Percentiles rank a stretch among this genome's conserved stretches.
phyloP scores from a whole-genome alignment of 2,113 vertebrate species.

The Mugil cephalus region DNA sequence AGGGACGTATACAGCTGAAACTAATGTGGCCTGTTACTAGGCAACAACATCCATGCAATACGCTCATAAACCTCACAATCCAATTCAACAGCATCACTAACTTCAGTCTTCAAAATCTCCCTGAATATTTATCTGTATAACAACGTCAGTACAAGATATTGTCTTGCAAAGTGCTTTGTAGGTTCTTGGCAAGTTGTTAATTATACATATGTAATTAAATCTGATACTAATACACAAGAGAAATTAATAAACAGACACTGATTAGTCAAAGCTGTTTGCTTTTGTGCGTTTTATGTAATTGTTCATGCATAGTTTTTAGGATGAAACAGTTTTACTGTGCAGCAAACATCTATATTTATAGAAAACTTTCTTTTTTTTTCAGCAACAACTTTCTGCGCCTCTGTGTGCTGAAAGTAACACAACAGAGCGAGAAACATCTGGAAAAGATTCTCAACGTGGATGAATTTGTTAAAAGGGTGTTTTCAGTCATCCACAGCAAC shows the following conservation, averaged over 20 bases:
- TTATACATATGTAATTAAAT: too few species aligned
- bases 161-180: too few species aligned
- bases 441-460: constrained; percentile 99
- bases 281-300: too few species aligned
- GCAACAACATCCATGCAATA: neutral
- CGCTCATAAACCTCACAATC: neutral
- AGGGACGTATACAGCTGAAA: too few species aligned
- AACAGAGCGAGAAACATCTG: constrained; percentile 98
- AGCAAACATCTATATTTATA: neutral
- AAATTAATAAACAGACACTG: too few species aligned
- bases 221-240: too few species aligned
- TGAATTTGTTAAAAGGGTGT: constrained; percentile 97
- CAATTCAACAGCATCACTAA: neutral
- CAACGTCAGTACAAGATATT: too few species aligned
- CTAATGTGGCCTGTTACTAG: neutral
- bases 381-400: constrained; percentile 98
- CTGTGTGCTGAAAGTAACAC: constrained; percentile 97
- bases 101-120: neutral
- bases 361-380: constrained; percentile 27
- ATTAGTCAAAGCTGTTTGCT: too few species aligned
- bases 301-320: too few species aligned
- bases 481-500: constrained; percentile 98
- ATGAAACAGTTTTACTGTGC: neutral
- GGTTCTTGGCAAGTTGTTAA: too few species aligned
- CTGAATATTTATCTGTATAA: too few species aligned